Evolutionary conservation across 2,797 vertebrate species (phyloP).

Genomic region (Clarias laeviceps): DNA sequence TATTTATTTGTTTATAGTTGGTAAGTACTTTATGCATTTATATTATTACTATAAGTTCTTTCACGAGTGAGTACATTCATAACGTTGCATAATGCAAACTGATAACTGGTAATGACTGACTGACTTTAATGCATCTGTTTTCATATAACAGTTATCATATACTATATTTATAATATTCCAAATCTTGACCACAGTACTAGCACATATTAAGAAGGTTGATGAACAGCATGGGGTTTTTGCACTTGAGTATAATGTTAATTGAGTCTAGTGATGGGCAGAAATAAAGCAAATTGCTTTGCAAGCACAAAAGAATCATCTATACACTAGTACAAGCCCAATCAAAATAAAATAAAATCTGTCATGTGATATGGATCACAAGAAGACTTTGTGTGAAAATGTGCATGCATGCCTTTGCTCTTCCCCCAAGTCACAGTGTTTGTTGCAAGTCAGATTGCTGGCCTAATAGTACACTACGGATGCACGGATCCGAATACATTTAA

Average conservation of each 20-base stretch:
- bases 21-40: slow-evolving; percentile 33
- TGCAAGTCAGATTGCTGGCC: background rate
- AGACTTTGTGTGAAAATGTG: background rate
- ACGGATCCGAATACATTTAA: too few species aligned
- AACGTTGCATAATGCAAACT: slow-evolving; percentile 13
- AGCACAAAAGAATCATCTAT: background rate
- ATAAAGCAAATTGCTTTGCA: background rate
- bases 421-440: background rate
- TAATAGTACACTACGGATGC: too few species aligned
- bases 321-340: background rate
- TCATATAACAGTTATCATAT: background rate
- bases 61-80: slow-evolving; percentile 13
- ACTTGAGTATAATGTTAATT: background rate
- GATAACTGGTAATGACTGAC: slow-evolving; percentile 50
- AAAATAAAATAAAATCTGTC: too few species aligned
- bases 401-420: background rate
- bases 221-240: background rate
- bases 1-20: slow-evolving; percentile 8
- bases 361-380: background rate
- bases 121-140: slow-evolving; percentile 3
- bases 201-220: background rate
- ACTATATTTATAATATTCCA: background rate
- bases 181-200: background rate
- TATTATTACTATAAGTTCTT: slow-evolving; percentile 3
- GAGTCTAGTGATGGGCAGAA: slow-evolving; percentile 26